Conservation (phyloP, 2,888 invertebrate species). For the Lycophotia porphyrea region DNA sequence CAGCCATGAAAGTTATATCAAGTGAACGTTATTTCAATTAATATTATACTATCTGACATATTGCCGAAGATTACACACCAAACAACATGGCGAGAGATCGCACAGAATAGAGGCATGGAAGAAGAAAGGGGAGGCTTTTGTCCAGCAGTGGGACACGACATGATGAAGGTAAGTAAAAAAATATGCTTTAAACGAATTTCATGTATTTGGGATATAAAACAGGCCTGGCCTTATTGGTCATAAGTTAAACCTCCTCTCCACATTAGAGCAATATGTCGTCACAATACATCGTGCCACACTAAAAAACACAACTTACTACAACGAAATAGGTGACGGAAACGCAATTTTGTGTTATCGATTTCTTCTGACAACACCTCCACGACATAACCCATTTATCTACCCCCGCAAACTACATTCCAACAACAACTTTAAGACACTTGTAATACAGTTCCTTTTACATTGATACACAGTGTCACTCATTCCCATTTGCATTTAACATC, state of each 20-base stretch:
- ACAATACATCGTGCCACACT: constrained; percentile 58
- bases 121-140: not conserved
- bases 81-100: not conserved
- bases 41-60: too few relatives aligned
- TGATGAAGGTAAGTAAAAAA: not conserved
- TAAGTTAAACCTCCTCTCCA: not conserved
- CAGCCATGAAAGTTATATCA: too few relatives aligned
- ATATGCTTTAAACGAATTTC: not conserved
- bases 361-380: constrained; percentile 52
- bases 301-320: constrained; percentile 70
- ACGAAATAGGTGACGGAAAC: constrained; percentile 77
- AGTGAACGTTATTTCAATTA: too few relatives aligned
- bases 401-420: constrained; percentile 47
- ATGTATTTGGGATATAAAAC: not conserved
- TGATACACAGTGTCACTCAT: constrained; percentile 55
- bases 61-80: too few relatives aligned
- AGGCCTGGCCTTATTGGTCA: not conserved
- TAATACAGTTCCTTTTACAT: constrained; percentile 63
- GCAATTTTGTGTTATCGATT: constrained; percentile 82
- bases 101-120: not conserved
- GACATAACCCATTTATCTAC: constrained; percentile 51
- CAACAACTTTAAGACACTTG: constrained; percentile 56
- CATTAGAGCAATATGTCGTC: constrained; percentile 48
- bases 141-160: not conserved
- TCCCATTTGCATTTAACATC: constrained; percentile 45